These are phyloP conservation scores for Drosophila borborema DNA, from an alignment of 2,888 invertebrate genomes.

Conservation along the genomic window DNA sequence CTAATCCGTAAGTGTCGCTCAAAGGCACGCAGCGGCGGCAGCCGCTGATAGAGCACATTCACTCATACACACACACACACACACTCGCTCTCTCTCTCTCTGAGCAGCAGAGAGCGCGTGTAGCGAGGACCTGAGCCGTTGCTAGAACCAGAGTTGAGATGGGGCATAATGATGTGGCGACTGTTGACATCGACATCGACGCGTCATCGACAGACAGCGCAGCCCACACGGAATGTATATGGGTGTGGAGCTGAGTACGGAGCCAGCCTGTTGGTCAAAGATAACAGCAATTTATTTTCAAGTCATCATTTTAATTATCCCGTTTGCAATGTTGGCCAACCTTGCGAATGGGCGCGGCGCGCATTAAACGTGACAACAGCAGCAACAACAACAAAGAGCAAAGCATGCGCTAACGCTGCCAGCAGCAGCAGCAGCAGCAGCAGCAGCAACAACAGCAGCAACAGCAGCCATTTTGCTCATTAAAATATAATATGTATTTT, in stretches of 20 bases:
- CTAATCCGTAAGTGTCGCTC: slow-evolving; percentile 81
- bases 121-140: slow-evolving; percentile 20
- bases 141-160: slow-evolving; percentile 26
- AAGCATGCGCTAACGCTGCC: slow-evolving; percentile 30
- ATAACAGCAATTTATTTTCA: slow-evolving; percentile 84
- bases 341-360: slow-evolving; percentile 71
- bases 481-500: slow-evolving; percentile 84
- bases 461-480: slow-evolving; percentile 82
- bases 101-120: neutral
- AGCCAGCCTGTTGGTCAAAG: slow-evolving; percentile 83
- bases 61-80: slow-evolving; percentile 29
- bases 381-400: slow-evolving; percentile 22
- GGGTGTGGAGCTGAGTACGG: slow-evolving; percentile 8
- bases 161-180: slow-evolving; percentile 65
- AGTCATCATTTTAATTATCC: slow-evolving; percentile 84
- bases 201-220: slow-evolving; percentile 67
- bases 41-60: slow-evolving; percentile 76
- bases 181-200: slow-evolving; percentile 68
- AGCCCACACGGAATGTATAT: neutral
- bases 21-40: slow-evolving; percentile 74
- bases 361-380: slow-evolving; percentile 74
- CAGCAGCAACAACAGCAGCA: slow-evolving; percentile 19
- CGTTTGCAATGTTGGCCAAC: slow-evolving; percentile 73
- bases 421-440: slow-evolving; percentile 69
- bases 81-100: neutral